phyloP scores from a whole-genome alignment of 2,113 vertebrate genomes.

The Xiphophorus maculatus region DNA sequence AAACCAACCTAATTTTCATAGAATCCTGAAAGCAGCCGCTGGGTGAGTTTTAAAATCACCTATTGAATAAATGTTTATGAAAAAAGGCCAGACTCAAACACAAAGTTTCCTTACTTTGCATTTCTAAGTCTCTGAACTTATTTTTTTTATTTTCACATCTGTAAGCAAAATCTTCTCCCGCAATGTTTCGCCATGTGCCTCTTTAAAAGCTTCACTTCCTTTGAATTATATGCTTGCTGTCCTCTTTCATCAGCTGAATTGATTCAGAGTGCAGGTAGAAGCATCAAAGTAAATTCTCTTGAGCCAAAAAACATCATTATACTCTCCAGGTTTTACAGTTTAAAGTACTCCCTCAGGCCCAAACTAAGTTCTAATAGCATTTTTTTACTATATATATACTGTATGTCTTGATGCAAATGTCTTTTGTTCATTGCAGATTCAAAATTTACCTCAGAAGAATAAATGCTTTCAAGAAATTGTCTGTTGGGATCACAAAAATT shows the following conservation, averaged over 20 bases:
- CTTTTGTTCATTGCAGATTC: constrained; percentile 18
- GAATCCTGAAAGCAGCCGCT: constrained; percentile 8
- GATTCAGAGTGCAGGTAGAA: constrained; percentile 44
- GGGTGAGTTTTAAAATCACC: constrained; percentile 18
- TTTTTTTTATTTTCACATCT: constrained; percentile 27
- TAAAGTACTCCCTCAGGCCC: constrained; percentile 24
- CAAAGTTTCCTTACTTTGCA: constrained; percentile 17
- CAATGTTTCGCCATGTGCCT: constrained; percentile 24
- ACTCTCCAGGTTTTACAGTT: constrained; percentile 11
- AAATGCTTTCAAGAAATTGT: constrained; percentile 32
- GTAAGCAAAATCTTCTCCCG: constrained; percentile 3
- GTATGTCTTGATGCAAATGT: constrained; percentile 14
- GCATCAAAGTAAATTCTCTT: constrained; percentile 35
- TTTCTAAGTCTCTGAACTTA: constrained; percentile 1
- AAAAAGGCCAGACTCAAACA: background rate
- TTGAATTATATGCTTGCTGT: constrained; percentile 27
- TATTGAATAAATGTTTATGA: constrained; percentile 39
- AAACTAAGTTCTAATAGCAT: constrained; percentile 2
- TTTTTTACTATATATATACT: too few species aligned
- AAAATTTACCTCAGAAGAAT: constrained; percentile 17
- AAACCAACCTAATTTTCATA: background rate
- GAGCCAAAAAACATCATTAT: constrained; percentile 38
- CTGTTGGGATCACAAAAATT: background rate
- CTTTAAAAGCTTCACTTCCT: constrained; percentile 30
- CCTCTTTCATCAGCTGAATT: constrained; percentile 37